Evolutionary conservation across 1,140 invertebrate genomes (phyloP).

Genomic region (Magallana angulata): DNA sequence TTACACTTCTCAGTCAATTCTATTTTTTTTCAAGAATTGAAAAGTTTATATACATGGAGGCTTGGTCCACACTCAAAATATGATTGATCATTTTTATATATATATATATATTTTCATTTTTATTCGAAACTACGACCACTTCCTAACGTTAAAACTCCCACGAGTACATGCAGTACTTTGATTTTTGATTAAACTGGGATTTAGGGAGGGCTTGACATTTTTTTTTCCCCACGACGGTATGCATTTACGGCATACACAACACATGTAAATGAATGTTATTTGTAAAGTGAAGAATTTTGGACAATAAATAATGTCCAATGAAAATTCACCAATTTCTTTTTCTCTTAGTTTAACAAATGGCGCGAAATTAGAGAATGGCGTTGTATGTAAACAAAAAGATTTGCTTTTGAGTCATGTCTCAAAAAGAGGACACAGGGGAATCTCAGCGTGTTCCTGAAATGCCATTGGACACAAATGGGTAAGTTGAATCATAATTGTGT

Average conservation of each 20-base stretch:
- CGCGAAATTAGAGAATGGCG: conserved; percentile 12
- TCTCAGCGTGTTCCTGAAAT: background rate
- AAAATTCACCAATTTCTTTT: background rate
- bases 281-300: background rate
- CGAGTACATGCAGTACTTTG: too few relatives aligned
- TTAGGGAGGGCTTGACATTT: too few relatives aligned
- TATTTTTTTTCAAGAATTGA: too few relatives aligned
- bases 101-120: too few relatives aligned
- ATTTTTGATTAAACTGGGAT: too few relatives aligned
- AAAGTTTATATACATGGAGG: too few relatives aligned
- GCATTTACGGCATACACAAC: background rate
- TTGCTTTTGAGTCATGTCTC: conserved; percentile 6
- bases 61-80: too few relatives aligned
- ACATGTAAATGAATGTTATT: background rate
- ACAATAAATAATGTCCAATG: background rate
- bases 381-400: conserved; percentile 34
- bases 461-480: background rate
- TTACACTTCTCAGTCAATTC: too few relatives aligned
- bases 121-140: too few relatives aligned
- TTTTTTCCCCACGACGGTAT: too few relatives aligned
- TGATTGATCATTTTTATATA: too few relatives aligned
- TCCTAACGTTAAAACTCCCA: too few relatives aligned
- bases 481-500: background rate
- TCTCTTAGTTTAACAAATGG: background rate
- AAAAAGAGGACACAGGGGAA: background rate